A percentile compares a stretch with the other conserved stretches of the same genome.
phyloP scores from a whole-genome alignment of 2,888 invertebrate species.

The Dolichomitus sp. region DNA sequence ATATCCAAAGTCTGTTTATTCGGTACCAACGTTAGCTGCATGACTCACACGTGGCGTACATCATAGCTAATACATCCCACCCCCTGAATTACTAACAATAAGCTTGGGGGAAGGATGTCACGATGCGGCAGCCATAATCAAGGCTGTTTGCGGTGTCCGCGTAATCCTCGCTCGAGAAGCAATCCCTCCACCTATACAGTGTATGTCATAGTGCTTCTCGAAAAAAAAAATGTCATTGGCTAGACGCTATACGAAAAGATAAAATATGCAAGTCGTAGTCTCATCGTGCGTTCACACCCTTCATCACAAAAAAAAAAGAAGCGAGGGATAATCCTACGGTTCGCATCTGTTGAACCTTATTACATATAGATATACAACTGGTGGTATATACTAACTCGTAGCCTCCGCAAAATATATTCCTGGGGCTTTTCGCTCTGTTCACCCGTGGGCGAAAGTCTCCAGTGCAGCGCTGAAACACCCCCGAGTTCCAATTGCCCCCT shows the following conservation, averaged over 20 bases:
- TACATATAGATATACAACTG: background rate
- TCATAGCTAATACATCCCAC: conserved; percentile 44
- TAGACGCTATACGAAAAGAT: background rate
- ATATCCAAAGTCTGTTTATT: conserved; percentile 4
- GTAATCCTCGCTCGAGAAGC: conserved; percentile 44
- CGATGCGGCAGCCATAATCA: conserved; percentile 38
- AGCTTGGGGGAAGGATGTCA: conserved; percentile 4
- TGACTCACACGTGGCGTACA: conserved; percentile 36
- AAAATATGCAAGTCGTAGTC: conserved; percentile 50
- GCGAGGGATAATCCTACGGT: conserved; percentile 39
- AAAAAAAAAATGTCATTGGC: conserved; percentile 29
- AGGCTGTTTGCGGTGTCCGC: conserved; percentile 58
- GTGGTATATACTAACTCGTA: background rate
- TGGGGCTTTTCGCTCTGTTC: background rate
- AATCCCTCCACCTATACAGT: background rate
- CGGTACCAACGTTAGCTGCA: background rate
- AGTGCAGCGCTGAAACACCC: background rate
- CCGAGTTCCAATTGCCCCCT: background rate
- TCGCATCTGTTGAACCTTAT: conserved; percentile 51
- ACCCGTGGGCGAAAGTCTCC: background rate
- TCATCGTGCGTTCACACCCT: conserved; percentile 19
- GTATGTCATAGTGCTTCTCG: conserved; percentile 6
- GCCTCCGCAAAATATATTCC: conserved; percentile 37
- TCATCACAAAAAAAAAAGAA: conserved; percentile 3
- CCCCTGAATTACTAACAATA: conserved; percentile 44